Percentiles rank a stretch among this genome's conserved stretches.
Evolutionary conservation across 2,797 vertebrate species (phyloP).

Genomic region (Falco rusticolus): DNA sequence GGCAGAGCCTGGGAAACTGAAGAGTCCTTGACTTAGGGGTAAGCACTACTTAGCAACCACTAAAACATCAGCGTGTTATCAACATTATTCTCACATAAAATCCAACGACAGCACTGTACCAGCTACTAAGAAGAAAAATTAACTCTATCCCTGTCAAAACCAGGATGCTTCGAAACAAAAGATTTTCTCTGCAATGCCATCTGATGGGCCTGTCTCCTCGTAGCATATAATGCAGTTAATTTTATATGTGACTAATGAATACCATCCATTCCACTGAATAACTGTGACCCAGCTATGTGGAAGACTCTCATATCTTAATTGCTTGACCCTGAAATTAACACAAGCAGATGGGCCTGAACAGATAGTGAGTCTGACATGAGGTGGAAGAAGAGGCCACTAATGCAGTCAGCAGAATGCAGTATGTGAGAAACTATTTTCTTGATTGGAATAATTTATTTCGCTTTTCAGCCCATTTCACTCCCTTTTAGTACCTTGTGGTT

Average conservation of each 20-base stretch:
- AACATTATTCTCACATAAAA: too few species aligned
- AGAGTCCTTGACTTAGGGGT: too few species aligned
- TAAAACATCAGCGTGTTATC: too few species aligned
- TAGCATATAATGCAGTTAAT: background rate
- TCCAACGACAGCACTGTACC: too few species aligned
- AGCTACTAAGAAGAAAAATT: too few species aligned
- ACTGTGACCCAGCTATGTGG: background rate
- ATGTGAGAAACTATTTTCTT: background rate
- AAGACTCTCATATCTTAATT: constrained; percentile 18
- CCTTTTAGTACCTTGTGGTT: background rate
- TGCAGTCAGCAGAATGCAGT: background rate
- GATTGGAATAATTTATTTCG: background rate
- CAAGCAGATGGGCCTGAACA: background rate
- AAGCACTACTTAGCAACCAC: too few species aligned
- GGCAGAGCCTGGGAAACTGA: too few species aligned
- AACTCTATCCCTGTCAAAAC: too few species aligned
- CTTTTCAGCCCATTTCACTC: background rate
- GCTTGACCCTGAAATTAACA: constrained; percentile 9
- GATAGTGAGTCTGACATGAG: background rate
- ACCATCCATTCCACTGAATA: background rate
- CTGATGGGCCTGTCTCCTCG: background rate
- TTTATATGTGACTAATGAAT: constrained; percentile 21
- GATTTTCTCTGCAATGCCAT: background rate
- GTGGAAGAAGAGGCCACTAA: background rate
- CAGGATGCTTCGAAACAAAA: background rate